Evolutionary conservation across 2,797 vertebrate species (phyloP), one percentile per base, ranked within the genome.

Genomic region (Nothura maculosa): DNA sequence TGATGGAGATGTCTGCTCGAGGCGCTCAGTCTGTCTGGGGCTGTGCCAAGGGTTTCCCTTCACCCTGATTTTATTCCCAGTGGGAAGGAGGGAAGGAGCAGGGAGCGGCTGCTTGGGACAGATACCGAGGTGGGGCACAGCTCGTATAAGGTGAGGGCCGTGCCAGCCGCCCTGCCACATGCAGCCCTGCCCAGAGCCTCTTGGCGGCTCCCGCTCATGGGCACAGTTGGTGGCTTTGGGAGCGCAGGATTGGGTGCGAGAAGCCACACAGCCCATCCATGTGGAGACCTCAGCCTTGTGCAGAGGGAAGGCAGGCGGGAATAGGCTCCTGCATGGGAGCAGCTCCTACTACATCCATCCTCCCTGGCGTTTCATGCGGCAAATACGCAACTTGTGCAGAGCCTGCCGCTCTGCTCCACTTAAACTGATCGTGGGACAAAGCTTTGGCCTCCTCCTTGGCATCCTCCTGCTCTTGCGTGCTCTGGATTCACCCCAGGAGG

Each of bases 81-180:
- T n/a, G 1, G 24, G 4, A 6, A 30, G 76, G 40, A 36, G 62
- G 81, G 75, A 42, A 68, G 84, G 86, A 70, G 48, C 74, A 19
- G 76, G 64, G 86, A 75, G 74, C 66, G 93, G 24, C 66, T 48
- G 57, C 0, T 36, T 69, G 47, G 32, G 5, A 8, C 11, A 22
- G 21, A 30, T 20, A 9, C 24, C 19, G 8, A 28, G 66, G 13
- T 15, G 12, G 32, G 45, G 24, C 43, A 27, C 34, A 28, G 18
- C 19, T 18, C 5, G 47, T 70, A n/a, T 1, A 40, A 73, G 60
- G 73, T 4, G 4, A 5, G 1, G 12, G 25, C 68, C 0, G 3
- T 45, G 9, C 16, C 6, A 12, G 11, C 16, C 28, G 17, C 32
- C 34, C 18, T 28, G 27, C 34, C 28, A 6, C 27, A 12, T 7